phyloP scores from a whole-genome alignment of 2,113 vertebrate genomes.

The Phyllopteryx taeniolatus region DNA sequence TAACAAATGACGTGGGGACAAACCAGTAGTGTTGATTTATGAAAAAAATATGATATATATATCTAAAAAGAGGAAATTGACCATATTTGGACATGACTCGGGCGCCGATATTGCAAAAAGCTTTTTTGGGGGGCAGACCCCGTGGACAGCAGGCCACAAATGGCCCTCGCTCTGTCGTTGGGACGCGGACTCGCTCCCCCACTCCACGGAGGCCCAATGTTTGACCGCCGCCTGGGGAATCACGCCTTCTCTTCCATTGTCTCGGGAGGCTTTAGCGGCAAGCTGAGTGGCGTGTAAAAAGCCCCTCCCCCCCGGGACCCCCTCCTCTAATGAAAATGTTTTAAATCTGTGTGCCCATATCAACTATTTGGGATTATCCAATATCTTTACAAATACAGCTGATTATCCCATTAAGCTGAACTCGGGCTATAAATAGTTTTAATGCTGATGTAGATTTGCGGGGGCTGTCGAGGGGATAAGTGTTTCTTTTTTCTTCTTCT shows the following conservation, averaged over 20 bases:
- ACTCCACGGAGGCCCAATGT: conserved; percentile 9
- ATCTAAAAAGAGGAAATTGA: too few relatives aligned
- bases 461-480: conserved; percentile 60
- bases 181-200: background rate
- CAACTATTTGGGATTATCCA: conserved; percentile 78
- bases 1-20: too few relatives aligned
- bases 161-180: background rate
- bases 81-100: too few relatives aligned
- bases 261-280: conserved; percentile 32
- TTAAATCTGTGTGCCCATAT: conserved; percentile 69
- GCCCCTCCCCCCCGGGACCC: conserved; percentile 39
- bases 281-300: conserved; percentile 56
- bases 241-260: conserved; percentile 45
- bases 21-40: too few relatives aligned
- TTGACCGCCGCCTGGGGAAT: conserved; percentile 27
- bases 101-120: too few relatives aligned
- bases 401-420: conserved; percentile 78
- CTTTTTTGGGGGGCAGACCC: too few relatives aligned
- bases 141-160: background rate
- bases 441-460: conserved; percentile 74
- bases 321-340: conserved; percentile 67
- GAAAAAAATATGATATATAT: too few relatives aligned
- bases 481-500: conserved; percentile 62
- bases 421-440: conserved; percentile 73
- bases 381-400: conserved; percentile 75